Evolutionary conservation across 1,140 invertebrate species (phyloP), one percentile per base, ranked within the genome.

Genomic region (Saccostrea glomerata): DNA sequence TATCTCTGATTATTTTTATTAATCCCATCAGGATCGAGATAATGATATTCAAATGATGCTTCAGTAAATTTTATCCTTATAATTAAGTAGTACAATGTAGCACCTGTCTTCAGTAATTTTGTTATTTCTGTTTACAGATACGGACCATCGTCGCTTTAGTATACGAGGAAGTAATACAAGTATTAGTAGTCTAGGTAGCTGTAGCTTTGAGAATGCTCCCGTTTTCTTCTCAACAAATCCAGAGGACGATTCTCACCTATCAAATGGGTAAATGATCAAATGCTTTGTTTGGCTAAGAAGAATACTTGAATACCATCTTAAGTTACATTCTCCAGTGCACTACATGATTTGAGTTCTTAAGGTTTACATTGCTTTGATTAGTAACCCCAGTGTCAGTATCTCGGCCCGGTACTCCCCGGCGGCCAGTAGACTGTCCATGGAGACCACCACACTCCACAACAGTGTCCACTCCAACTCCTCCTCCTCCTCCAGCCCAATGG

Each of bases 401-500:
- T 40, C 82, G 25, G n/a, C 82, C 11, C 36, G 77, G 1, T 85
- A 56, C 40, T 86, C 55, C 13, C 47, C 87, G 20, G 70, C 55
- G 23, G 47, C 56, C 25, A 83, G 54, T 54, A 25, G 55, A 23
- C 55, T 83, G 25, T 17, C 82, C 84, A 73, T 85, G 54, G 84
- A 82, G 82, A 60, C 56, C 20, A 66, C 89, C 23, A 84, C 87
- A 60, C 87, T 82, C 54, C 84, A 84, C 20, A 70, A 77, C 56
- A 82, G 58, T 54, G 86, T 86, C 63, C 86, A 66, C 17, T 63
- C 77, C 55, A 77, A 60, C 40, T 82, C 85, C 9, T 30, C 58
- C n/a, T 90, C 86, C 63, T 90, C 89, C 58, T 90, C 91, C 58
- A 92, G 91, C 90, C 90, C 91, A 12, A 89, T 91, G 56, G 70